Percentiles rank a stretch among this genome's conserved stretches.
These are phyloP conservation scores for Pristiophorus japonicus DNA, from an alignment of 2,113 vertebrate genomes.

Conservation along the genomic window DNA sequence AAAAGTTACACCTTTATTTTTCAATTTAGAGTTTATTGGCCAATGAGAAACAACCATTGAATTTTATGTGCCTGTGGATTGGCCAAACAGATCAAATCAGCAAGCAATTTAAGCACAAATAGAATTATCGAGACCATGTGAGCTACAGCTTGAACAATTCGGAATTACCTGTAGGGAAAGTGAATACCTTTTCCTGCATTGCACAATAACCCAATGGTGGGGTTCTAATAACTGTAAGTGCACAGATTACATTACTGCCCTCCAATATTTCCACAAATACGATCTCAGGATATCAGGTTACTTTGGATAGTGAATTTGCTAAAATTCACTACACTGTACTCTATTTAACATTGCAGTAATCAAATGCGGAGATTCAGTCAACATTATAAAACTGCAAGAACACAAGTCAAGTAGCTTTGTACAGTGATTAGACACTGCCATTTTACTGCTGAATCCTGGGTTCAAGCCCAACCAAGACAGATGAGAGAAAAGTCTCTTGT, in stretches of 20 bases:
- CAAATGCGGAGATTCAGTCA: not conserved
- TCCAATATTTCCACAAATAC: not conserved
- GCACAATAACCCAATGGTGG: not conserved
- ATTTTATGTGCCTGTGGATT: too few relatives aligned
- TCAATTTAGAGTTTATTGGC: not conserved
- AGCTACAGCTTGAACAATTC: not conserved
- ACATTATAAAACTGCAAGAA: not conserved
- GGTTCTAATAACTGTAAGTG: not conserved
- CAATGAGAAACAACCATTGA: not conserved
- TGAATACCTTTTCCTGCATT: not conserved
- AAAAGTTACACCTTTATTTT: not conserved
- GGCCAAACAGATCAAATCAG: not conserved
- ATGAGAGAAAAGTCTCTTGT: too few relatives aligned
- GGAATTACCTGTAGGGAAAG: not conserved
- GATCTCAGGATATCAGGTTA: not conserved
- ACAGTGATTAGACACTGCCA: too few relatives aligned
- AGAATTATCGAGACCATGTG: not conserved
- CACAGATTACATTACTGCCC: not conserved
- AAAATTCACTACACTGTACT: too few relatives aligned
- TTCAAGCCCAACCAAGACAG: too few relatives aligned
- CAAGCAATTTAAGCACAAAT: not conserved
- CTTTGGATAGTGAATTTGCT: too few relatives aligned
- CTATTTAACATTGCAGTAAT: not conserved
- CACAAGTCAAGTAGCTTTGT: not conserved
- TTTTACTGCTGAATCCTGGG: too few relatives aligned